These are phyloP conservation scores for Sarcophilus harrisii DNA, from an alignment of 2,797 vertebrate species.

Conservation along the genomic window DNA sequence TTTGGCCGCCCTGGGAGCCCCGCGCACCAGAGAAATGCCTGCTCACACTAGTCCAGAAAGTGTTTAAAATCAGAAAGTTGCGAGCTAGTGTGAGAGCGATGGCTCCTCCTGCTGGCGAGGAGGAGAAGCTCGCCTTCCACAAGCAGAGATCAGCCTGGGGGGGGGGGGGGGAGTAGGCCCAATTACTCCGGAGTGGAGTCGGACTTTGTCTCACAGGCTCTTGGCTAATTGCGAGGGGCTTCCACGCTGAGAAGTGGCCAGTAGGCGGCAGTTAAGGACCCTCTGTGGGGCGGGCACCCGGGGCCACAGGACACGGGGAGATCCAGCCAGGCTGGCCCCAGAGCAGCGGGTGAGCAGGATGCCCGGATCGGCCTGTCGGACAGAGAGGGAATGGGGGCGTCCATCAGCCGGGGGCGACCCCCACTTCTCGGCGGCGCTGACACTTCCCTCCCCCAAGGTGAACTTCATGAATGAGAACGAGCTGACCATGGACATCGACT, in stretches of 20 bases:
- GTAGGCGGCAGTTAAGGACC: too few species aligned
- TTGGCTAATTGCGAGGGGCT: not conserved
- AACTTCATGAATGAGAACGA: conserved; percentile 57
- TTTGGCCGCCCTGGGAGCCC: not conserved
- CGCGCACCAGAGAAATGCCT: not conserved
- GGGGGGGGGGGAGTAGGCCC: too few species aligned
- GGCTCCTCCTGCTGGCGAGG: not conserved
- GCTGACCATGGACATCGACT: conserved; percentile 73
- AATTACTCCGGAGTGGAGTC: not conserved
- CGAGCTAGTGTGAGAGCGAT: fast-evolving
- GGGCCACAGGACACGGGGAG: not conserved
- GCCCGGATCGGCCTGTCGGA: fast-evolving
- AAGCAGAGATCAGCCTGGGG: not conserved
- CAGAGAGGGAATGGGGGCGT: fast-evolving
- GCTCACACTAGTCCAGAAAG: fast-evolving
- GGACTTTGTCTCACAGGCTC: not conserved
- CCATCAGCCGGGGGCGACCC: not conserved
- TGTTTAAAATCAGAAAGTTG: not conserved
- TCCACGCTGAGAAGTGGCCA: not conserved
- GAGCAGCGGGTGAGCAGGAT: too few species aligned
- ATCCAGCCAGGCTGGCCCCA: not conserved
- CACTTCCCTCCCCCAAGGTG: conserved; percentile 65
- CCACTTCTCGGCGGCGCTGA: not conserved
- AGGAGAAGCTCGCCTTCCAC: not conserved
- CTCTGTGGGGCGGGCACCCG: not conserved